phyloP scores from a whole-genome alignment of 2,888 invertebrate species.

The Uropetala carovei region DNA sequence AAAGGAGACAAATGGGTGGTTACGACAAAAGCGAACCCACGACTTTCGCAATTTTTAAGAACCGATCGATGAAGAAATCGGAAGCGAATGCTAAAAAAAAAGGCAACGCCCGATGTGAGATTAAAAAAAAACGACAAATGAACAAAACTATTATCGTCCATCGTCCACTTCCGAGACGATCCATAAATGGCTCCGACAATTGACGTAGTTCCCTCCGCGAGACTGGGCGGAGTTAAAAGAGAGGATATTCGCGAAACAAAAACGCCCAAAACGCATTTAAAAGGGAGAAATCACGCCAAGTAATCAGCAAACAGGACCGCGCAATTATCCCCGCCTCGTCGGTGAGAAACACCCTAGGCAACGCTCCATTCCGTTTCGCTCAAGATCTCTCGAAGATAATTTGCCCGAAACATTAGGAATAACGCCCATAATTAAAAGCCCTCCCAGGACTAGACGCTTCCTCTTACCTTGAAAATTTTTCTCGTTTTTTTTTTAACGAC shows the following conservation, averaged over 20 bases:
- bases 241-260: neutral
- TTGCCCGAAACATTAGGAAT: constrained; percentile 53
- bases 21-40: no score
- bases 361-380: constrained; percentile 2
- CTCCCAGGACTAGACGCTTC: neutral
- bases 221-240: neutral
- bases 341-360: neutral
- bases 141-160: neutral
- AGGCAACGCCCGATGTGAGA: neutral
- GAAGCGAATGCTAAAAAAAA: no score
- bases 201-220: neutral
- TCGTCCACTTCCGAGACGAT: neutral
- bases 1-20: no score
- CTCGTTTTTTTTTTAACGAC: neutral
- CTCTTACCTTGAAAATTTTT: neutral
- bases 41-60: neutral
- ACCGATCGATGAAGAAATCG: neutral
- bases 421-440: constrained; percentile 63
- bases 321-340: constrained; percentile 48
- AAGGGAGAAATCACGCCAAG: neutral
- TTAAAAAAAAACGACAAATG: no score
- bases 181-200: neutral
- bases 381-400: constrained; percentile 39
- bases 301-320: constrained; percentile 56
- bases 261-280: neutral